phyloP scores from a whole-genome alignment of 2,113 vertebrate genomes.

The Cyanistes caeruleus region DNA sequence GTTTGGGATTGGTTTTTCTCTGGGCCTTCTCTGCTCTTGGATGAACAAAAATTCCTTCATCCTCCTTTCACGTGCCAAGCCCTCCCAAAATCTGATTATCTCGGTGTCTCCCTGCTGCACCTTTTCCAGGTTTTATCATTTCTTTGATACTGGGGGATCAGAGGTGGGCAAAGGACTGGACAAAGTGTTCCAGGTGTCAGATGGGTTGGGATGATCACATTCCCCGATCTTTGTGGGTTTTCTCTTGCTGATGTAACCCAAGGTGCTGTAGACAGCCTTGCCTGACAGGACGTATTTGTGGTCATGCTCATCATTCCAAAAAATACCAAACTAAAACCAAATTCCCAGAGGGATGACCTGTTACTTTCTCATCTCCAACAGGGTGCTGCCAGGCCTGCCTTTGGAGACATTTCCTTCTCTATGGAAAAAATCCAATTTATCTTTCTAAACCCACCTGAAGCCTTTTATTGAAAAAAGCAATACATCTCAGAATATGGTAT shows the following conservation, averaged over 20 bases:
- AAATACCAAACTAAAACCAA: background rate
- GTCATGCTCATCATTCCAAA: background rate
- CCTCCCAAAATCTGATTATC: background rate
- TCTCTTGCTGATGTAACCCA: background rate
- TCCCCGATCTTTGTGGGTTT: background rate
- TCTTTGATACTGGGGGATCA: background rate
- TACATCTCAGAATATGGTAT: background rate
- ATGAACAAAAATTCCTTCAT: background rate
- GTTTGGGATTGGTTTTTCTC: background rate
- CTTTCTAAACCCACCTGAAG: background rate
- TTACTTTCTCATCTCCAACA: background rate
- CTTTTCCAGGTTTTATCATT: background rate
- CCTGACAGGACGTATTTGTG: background rate
- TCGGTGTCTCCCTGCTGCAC: background rate
- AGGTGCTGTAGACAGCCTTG: background rate
- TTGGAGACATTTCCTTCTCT: background rate
- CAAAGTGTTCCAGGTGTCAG: background rate
- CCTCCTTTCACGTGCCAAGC: background rate
- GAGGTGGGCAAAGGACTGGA: background rate
- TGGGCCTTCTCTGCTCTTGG: background rate
- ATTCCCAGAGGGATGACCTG: background rate
- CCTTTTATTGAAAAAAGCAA: background rate
- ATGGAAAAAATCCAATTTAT: background rate
- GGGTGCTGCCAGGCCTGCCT: background rate
- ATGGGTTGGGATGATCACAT: background rate